These are phyloP conservation scores for Enteromius thamalakanensis DNA, from an alignment of 2,797 vertebrate genomes.

Conservation along the genomic window DNA sequence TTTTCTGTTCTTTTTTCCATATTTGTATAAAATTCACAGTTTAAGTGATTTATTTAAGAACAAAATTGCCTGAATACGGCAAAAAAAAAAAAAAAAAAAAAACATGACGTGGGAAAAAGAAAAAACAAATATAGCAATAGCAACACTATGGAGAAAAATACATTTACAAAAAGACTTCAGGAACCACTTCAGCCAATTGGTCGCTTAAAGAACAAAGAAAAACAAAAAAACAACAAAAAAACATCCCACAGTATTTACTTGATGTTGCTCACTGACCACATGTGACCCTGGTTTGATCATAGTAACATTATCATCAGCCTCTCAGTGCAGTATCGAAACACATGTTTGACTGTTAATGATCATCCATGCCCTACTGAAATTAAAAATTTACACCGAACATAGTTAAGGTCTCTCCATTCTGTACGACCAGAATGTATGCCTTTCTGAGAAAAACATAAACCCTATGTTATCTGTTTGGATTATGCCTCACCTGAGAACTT, in stretches of 20 bases:
- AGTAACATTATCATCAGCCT: constrained; percentile 6
- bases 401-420: neutral
- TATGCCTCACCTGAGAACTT: constrained; percentile 31
- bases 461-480: neutral
- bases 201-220: too few species aligned
- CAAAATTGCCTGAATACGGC: constrained; percentile 67
- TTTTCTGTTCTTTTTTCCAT: constrained; percentile 54
- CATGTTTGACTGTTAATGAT: constrained; percentile 6
- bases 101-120: constrained; percentile 42
- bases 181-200: constrained; percentile 38
- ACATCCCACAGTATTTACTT: constrained; percentile 2
- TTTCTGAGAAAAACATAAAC: neutral
- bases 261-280: constrained; percentile 13
- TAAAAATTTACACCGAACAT: neutral
- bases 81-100: constrained; percentile 12
- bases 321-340: constrained; percentile 9
- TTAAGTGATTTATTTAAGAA: constrained; percentile 63
- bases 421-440: neutral
- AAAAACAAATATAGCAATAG: constrained; percentile 28
- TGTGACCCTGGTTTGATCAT: constrained; percentile 15
- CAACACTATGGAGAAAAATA: constrained; percentile 43
- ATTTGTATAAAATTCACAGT: constrained; percentile 76
- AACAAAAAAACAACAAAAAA: neutral
- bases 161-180: constrained; percentile 36
- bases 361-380: constrained; percentile 2